These are phyloP conservation scores for Fratercula arctica DNA, from an alignment of 2,797 vertebrate species.

Conservation along the genomic window DNA sequence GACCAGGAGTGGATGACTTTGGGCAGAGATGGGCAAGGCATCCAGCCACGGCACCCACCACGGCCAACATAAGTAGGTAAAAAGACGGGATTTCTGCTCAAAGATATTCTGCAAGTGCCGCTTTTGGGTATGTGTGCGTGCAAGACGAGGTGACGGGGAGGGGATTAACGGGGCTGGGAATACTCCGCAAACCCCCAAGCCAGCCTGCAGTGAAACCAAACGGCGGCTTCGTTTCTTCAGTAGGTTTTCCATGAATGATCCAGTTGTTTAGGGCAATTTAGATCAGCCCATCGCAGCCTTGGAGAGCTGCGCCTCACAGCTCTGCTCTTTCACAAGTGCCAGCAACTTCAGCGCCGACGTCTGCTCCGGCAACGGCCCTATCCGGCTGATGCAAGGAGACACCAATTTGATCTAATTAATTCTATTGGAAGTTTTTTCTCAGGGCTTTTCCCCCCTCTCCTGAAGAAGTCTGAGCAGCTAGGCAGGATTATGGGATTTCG, in stretches of 20 bases:
- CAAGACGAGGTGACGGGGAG: background rate
- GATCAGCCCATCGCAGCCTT: background rate
- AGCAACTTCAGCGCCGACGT: background rate
- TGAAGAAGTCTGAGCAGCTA: background rate
- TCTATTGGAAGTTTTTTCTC: background rate
- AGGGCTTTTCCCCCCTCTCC: background rate
- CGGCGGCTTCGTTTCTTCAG: slow-evolving; percentile 78
- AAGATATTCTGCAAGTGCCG: background rate
- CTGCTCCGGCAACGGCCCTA: background rate
- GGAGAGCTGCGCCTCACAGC: background rate
- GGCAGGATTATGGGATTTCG: background rate
- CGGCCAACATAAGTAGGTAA: background rate
- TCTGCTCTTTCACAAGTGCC: background rate
- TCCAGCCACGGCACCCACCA: background rate
- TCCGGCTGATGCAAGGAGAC: background rate
- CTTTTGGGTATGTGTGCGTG: background rate
- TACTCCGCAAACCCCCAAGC: slow-evolving; percentile 19
- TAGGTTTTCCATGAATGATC: slow-evolving; percentile 80
- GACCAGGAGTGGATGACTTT: background rate
- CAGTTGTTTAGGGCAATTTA: slow-evolving; percentile 73
- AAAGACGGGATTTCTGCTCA: background rate
- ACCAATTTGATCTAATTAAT: background rate
- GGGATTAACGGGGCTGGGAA: slow-evolving; percentile 29
- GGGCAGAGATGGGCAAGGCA: background rate
- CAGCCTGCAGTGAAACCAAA: slow-evolving; percentile 66